Base-by-base conservation (phyloP, 2,797 vertebrate species). In the Pelodytes ibericus region DNA sequence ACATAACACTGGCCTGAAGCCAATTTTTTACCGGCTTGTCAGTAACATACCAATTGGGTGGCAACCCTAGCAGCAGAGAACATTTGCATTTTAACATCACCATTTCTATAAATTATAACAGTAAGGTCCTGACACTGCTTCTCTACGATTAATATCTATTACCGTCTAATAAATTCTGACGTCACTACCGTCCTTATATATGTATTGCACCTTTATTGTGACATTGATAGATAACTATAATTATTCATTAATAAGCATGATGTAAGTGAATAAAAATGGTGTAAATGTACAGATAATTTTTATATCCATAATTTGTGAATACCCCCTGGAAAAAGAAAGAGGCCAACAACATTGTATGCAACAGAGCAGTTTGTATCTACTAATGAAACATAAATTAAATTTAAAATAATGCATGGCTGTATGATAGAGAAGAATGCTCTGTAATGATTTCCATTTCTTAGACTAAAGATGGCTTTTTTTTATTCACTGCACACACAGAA, bases 401-500 rank as follows among this genome's bases (percentile, higher is more conserved):
- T 18, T 8, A 27, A 4, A 73, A 59, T 66, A 66, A 66, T 26
- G 16, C 25, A 41, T 64, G 15, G n/a, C 3, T 67, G 15, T 31
- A n/a, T 41, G 30, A 56, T 47, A 31, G 25, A 59, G 20, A 44
- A 31, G 27, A 36, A 71, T 39, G 27, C 41, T 80, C 30, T 56
- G 18, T 10, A 3, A 66, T 11, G 68, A 60, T 3, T 22, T 61
- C 36, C 33, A 11, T 67, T 75, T 53, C 13, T 41, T 79, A 60
- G 0, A 0, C 39, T 33, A 49, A 73, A 22, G 20, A 77, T 68
- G 65, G 73, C 30, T 33, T 26, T 39, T 26, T 31, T 74, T 71
- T 66, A 16, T 24, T 60, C 72, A 66, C 51, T 58, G 33, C 79
- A 72, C 61, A 29, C 20, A 59, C 13, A 13, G 24, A 18, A 15